A percentile compares a stretch with the other conserved stretches of the same genome.
phyloP scores from a whole-genome alignment of 2,797 vertebrate genomes.

The Danio aesculapii region DNA sequence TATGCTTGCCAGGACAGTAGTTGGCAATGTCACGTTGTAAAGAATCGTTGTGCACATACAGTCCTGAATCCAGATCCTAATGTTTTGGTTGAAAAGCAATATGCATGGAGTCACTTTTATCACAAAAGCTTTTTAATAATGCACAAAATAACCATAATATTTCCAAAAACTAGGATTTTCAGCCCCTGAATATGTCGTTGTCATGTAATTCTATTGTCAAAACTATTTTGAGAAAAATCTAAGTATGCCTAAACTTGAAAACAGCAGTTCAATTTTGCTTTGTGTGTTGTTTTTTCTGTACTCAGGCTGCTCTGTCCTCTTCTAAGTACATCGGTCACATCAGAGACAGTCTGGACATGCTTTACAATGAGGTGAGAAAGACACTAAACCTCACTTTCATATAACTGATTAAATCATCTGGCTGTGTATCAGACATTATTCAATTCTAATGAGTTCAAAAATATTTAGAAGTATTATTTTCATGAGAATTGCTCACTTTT shows the following conservation, averaged over 20 bases:
- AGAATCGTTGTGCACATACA: no score
- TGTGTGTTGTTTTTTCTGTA: slow-evolving; percentile 40
- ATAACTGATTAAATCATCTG: no score
- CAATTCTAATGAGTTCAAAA: neutral
- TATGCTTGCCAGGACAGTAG: no score
- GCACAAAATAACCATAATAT: neutral
- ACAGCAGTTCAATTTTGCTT: neutral
- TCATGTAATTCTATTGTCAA: no score
- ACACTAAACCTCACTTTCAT: neutral
- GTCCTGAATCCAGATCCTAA: no score
- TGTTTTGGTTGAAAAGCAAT: no score
- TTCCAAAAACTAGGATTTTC: no score
- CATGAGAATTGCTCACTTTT: slow-evolving; percentile 14
- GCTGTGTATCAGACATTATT: neutral
- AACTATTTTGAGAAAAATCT: no score
- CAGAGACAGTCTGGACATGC: slow-evolving; percentile 52
- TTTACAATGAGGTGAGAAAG: slow-evolving; percentile 53
- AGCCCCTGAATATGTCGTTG: no score
- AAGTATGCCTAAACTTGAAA: neutral
- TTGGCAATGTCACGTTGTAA: no score
- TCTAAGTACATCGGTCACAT: slow-evolving; percentile 52
- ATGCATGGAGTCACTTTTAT: no score
- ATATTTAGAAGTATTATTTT: slow-evolving; percentile 31
- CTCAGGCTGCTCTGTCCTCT: slow-evolving; percentile 55
- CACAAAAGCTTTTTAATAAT: no score